Conservation (phyloP, 2,113 vertebrate genomes). For the Ploceus nigricollis region DNA sequence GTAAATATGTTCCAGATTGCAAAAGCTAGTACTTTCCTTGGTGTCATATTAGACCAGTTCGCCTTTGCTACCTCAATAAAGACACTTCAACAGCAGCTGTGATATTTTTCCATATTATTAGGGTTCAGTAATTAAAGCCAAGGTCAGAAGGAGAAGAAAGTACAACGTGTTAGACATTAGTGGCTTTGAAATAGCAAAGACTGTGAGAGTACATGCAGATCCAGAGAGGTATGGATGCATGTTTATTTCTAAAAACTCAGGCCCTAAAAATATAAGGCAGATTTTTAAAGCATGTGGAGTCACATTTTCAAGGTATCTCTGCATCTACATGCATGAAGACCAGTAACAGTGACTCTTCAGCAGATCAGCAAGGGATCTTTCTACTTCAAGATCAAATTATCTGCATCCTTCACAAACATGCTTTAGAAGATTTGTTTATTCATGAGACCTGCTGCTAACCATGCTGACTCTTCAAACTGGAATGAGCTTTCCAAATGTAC, state of each 20-base stretch:
- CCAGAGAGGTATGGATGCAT: neutral
- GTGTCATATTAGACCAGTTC: neutral
- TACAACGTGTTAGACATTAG: neutral
- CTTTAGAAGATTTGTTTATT: neutral
- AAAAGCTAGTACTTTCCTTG: neutral
- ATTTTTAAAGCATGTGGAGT: neutral
- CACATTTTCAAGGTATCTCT: neutral
- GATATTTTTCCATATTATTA: neutral
- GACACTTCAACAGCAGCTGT: neutral
- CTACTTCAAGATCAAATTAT: neutral
- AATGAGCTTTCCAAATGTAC: neutral
- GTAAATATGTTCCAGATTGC: neutral
- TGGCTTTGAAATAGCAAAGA: neutral
- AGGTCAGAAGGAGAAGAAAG: neutral
- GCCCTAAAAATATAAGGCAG: neutral
- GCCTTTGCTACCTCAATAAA: neutral
- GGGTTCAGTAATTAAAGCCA: neutral
- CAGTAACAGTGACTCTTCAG: neutral
- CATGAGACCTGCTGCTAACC: neutral
- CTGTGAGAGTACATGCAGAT: neutral
- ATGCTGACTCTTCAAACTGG: neutral
- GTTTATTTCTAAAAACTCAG: neutral
- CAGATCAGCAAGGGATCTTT: neutral
- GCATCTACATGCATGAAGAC: neutral
- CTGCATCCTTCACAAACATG: neutral